Conservation (phyloP, 2,888 invertebrate genomes). For the Seira musarum region DNA sequence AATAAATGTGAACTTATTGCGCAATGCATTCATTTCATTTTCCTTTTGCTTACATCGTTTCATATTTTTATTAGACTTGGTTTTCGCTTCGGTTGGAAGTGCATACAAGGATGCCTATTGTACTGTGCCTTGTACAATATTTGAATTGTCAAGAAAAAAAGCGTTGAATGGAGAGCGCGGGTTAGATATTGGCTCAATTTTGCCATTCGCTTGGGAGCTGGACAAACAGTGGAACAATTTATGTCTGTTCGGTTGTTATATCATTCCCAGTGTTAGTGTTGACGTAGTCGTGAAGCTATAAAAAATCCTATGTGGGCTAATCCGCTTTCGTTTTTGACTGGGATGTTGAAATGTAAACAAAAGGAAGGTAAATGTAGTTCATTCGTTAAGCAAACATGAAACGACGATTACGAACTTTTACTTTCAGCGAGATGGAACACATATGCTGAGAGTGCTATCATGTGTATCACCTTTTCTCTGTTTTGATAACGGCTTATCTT, state of each 20-base stretch:
- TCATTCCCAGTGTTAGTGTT: no score
- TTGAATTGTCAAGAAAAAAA: neutral
- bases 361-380: neutral
- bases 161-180: neutral
- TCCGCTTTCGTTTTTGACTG: neutral
- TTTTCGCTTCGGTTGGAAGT: neutral
- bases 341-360: neutral
- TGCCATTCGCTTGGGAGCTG: neutral
- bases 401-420: no score
- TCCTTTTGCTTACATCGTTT: neutral
- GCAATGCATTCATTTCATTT: neutral
- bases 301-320: neutral
- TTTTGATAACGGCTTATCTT: no score
- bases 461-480: no score
- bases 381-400: no score
- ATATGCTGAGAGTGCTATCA: no score
- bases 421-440: no score
- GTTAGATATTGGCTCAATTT: neutral
- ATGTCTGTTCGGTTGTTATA: neutral
- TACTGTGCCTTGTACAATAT: neutral
- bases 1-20: slow-evolving; percentile 6
- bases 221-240: neutral
- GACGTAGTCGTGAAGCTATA: no score
- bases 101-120: no score
- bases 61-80: neutral